A percentile compares a stretch with the other conserved stretches of the same genome.
These are phyloP conservation scores for Menidia menidia DNA, from an alignment of 2,797 vertebrate species.

Conservation along the genomic window DNA sequence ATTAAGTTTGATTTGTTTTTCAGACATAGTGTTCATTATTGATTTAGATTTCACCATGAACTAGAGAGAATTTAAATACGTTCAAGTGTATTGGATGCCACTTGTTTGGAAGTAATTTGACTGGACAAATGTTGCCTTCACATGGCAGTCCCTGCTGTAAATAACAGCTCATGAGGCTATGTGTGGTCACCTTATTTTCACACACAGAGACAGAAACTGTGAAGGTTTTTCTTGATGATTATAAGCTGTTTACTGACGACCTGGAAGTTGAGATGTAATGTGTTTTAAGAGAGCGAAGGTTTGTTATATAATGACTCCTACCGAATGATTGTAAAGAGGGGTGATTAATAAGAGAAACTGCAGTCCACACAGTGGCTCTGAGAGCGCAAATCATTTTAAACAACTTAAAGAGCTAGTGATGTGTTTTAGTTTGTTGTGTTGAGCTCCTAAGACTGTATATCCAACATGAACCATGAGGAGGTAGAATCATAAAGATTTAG, in stretches of 20 bases:
- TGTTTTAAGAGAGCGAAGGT: conserved; percentile 10
- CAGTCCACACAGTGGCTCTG: conserved; percentile 21
- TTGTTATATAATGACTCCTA: conserved; percentile 42
- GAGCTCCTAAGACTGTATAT: not conserved
- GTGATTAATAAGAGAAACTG: conserved; percentile 20
- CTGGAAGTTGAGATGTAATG: conserved; percentile 43
- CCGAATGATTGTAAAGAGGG: conserved; percentile 49
- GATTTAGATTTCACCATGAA: conserved; percentile 45
- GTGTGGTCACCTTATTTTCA: conserved; percentile 20
- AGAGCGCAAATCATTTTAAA: not conserved
- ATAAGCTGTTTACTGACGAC: conserved; percentile 63
- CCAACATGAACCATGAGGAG: conserved; percentile 26
- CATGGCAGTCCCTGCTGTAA: conserved; percentile 27
- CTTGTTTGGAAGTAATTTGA: conserved; percentile 32
- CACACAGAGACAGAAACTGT: conserved; percentile 18
- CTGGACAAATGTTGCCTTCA: conserved; percentile 42
- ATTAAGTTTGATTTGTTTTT: conserved; percentile 61
- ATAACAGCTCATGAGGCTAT: conserved; percentile 23
- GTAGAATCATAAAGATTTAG: conserved; percentile 35
- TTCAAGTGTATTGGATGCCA: conserved; percentile 18
- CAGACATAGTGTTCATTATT: conserved; percentile 44
- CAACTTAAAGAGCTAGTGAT: not conserved
- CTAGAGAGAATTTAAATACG: conserved; percentile 12
- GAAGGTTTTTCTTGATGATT: conserved; percentile 18
- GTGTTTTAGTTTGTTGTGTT: not conserved